A percentile compares a stretch with the other conserved stretches of the same genome.
Evolutionary conservation across 2,797 vertebrate genomes (phyloP).

Genomic region (Acipenser oxyrinchus): DNA sequence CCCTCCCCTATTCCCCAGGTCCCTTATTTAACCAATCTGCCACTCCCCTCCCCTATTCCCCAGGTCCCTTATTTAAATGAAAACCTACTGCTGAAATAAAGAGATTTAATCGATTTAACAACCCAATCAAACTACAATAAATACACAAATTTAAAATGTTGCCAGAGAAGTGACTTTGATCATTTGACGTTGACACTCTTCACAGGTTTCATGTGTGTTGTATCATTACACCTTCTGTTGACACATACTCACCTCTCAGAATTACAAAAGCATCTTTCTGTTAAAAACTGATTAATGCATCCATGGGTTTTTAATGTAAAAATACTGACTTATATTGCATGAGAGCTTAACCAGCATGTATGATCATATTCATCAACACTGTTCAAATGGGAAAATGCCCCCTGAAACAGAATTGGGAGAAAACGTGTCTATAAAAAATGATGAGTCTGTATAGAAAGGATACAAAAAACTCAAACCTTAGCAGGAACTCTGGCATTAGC

Average conservation of each 20-base stretch:
- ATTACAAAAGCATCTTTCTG: conserved; percentile 39
- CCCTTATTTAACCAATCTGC: no score
- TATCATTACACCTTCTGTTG: not conserved
- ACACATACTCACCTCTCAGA: conserved; percentile 29
- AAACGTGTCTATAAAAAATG: conserved; percentile 70
- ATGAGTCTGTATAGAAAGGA: conserved; percentile 82
- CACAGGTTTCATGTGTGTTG: not conserved
- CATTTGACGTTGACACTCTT: not conserved
- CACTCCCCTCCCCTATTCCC: no score
- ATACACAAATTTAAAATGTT: not conserved
- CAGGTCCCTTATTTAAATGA: no score
- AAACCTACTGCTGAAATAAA: no score
- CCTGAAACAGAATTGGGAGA: conserved; percentile 61
- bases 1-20: no score
- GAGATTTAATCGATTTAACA: not conserved
- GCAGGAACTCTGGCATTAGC: conserved; percentile 85
- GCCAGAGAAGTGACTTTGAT: not conserved
- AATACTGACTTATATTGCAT: conserved; percentile 72
- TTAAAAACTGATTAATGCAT: conserved; percentile 46
- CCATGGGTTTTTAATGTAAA: conserved; percentile 66
- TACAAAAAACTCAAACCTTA: conserved; percentile 79
- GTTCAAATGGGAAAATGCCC: conserved; percentile 57
- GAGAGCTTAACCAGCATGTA: conserved; percentile 29
- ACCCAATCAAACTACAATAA: not conserved
- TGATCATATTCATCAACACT: conserved; percentile 53